Conservation (phyloP, 1,140 invertebrate species). For the Papilio polytes region DNA sequence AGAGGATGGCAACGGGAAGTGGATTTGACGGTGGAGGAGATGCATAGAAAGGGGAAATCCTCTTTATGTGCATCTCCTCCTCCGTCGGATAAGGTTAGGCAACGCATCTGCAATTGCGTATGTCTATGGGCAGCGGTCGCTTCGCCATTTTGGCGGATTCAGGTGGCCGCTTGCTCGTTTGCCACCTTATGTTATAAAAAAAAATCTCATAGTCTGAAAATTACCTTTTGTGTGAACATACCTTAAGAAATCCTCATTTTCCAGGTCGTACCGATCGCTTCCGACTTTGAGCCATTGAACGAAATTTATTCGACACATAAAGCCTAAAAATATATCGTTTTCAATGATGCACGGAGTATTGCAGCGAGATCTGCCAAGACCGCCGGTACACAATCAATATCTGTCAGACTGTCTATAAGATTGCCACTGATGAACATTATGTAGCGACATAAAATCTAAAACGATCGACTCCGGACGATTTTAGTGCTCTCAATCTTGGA, state of each 20-base stretch:
- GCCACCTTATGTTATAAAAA: no score
- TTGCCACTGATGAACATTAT: constrained; percentile 40
- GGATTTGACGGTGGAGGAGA: no score
- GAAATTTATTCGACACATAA: constrained; percentile 48
- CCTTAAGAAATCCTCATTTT: background rate
- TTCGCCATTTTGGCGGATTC: no score
- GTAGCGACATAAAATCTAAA: constrained; percentile 31
- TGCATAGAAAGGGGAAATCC: no score
- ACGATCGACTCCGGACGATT: background rate
- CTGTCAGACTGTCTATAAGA: constrained; percentile 54
- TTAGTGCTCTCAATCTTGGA: background rate
- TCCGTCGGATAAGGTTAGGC: no score
- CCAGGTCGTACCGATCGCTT: constrained; percentile 30
- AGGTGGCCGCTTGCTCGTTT: no score
- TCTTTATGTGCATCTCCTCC: no score
- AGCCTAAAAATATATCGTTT: constrained; percentile 55
- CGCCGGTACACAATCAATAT: constrained; percentile 55
- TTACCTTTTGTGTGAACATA: background rate
- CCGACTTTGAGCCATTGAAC: constrained; percentile 37
- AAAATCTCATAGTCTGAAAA: no score
- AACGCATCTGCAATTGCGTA: no score
- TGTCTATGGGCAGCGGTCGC: no score
- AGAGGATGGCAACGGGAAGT: no score
- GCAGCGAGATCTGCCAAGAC: constrained; percentile 50
- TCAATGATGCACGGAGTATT: constrained; percentile 63